These are phyloP conservation scores for Syndactyla subalaris DNA, from an alignment of 2,797 vertebrate genomes.

Conservation along the genomic window DNA sequence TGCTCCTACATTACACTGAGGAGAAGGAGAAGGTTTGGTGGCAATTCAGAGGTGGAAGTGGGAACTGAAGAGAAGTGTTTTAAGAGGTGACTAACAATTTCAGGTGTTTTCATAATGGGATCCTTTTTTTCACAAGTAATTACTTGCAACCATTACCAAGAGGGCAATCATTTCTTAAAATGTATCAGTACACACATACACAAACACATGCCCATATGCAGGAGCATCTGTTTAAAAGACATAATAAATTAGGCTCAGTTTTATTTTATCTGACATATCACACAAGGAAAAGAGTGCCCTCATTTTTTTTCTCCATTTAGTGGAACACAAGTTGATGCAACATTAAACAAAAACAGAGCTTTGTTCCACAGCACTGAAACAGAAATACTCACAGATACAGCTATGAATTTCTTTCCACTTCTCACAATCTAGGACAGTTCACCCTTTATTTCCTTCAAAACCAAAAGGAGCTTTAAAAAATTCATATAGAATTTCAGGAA, in stretches of 20 bases:
- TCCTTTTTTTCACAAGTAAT: neutral
- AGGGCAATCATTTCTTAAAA: slow-evolving; percentile 7
- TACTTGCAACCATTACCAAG: neutral
- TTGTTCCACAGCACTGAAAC: neutral
- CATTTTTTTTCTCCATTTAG: neutral
- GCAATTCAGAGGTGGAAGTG: neutral
- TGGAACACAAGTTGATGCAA: neutral
- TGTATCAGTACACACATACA: neutral
- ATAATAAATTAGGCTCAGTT: neutral
- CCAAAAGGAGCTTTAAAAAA: neutral
- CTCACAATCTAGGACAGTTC: neutral
- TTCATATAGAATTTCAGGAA: neutral
- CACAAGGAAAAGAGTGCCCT: neutral
- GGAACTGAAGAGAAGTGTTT: neutral
- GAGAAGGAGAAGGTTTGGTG: neutral
- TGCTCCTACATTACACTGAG: neutral
- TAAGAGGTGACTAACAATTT: neutral
- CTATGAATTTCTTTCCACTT: neutral
- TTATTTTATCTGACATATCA: neutral
- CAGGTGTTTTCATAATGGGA: neutral
- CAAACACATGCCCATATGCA: neutral
- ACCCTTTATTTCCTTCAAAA: neutral
- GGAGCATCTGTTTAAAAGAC: slow-evolving; percentile 12
- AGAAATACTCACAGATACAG: neutral
- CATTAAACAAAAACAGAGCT: neutral